These are phyloP conservation scores for Neodiprion fabricii DNA, from an alignment of 1,140 invertebrate species.

Conservation along the genomic window DNA sequence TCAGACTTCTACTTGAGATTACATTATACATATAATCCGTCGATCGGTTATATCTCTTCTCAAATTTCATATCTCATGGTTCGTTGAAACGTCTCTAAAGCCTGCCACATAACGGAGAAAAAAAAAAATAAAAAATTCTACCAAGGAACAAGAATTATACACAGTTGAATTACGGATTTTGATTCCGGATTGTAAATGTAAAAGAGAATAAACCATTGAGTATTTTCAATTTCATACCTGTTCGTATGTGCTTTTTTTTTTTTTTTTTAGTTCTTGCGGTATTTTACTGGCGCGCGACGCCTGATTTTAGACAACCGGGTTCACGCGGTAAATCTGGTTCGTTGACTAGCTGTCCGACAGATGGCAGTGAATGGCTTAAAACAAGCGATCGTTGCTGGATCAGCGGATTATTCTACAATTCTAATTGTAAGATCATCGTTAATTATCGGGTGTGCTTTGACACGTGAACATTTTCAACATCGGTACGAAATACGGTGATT, in stretches of 20 bases:
- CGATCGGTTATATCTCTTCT: no score
- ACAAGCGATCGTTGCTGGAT: not conserved
- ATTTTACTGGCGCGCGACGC: not conserved
- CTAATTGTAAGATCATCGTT: not conserved
- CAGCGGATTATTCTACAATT: not conserved
- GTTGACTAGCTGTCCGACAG: not conserved
- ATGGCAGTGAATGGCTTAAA: not conserved
- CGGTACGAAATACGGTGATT: no score
- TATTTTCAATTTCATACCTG: no score
- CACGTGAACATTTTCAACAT: not conserved
- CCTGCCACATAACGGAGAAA: no score
- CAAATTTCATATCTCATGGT: no score
- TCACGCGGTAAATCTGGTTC: not conserved
- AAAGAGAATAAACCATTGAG: not conserved
- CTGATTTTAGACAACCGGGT: not conserved
- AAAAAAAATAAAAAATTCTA: no score
- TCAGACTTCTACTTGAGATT: no score
- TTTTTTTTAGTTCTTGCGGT: not conserved
- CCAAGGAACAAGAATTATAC: no score
- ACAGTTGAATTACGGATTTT: no score
- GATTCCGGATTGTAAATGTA: not conserved
- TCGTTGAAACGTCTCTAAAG: no score
- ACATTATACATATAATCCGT: no score
- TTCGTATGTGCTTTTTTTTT: no score
- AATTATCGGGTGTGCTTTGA: not conserved